Conservation (phyloP, 2,113 vertebrate genomes). For the Eclectus roratus region DNA sequence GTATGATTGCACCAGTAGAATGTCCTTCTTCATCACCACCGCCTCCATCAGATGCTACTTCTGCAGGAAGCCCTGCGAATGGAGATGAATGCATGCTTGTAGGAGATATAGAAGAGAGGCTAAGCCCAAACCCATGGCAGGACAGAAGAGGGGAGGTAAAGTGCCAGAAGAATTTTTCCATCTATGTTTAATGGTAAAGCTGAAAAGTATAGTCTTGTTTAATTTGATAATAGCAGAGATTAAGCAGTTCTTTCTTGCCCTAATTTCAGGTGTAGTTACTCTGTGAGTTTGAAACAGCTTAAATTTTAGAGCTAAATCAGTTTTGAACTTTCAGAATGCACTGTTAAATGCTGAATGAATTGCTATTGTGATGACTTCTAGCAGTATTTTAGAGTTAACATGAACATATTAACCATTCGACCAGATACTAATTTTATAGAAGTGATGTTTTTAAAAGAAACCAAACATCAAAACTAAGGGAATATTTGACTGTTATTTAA, state of each 20-base stretch:
- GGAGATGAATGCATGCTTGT: constrained; percentile 81
- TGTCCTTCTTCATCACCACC: constrained; percentile 88
- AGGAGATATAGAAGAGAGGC: constrained; percentile 82
- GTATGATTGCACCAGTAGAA: constrained; percentile 94
- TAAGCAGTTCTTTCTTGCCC: neutral
- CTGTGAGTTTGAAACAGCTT: neutral
- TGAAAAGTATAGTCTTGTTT: neutral
- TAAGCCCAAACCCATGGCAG: constrained; percentile 93
- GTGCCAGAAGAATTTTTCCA: neutral
- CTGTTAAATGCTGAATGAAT: neutral
- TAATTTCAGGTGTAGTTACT: neutral
- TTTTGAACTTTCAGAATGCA: neutral
- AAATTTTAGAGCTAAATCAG: neutral
- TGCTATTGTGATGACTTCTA: neutral
- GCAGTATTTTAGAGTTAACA: neutral
- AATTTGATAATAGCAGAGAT: neutral
- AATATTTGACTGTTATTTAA: neutral
- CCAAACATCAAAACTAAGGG: neutral
- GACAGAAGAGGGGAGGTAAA: constrained; percentile 92
- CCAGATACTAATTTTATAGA: neutral
- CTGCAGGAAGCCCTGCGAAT: constrained; percentile 81
- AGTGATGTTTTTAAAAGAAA: neutral
- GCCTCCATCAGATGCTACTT: constrained; percentile 82
- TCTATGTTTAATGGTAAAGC: neutral
- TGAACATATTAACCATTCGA: neutral